A percentile compares a stretch with the other conserved stretches of the same genome.
These are phyloP conservation scores for Cryptoprocta ferox DNA, from an alignment of 2,797 vertebrate genomes.

Conservation along the genomic window DNA sequence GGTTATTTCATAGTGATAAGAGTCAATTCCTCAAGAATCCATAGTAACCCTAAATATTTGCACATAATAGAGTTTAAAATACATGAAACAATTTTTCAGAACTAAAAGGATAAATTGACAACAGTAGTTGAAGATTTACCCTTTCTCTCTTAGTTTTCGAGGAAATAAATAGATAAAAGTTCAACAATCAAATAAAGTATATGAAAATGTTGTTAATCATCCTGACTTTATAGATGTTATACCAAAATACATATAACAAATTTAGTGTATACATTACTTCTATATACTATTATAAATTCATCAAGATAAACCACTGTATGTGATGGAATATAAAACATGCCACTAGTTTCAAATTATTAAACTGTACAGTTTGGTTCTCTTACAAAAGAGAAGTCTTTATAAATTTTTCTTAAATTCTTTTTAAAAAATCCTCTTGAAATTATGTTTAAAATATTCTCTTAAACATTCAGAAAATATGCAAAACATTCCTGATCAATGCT, in stretches of 20 bases:
- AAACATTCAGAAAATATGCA: neutral
- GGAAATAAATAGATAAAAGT: neutral
- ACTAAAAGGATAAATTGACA: neutral
- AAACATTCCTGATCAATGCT: neutral
- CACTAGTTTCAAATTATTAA: neutral
- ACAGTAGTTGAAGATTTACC: neutral
- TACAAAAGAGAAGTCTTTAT: too few species aligned
- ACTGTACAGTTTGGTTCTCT: neutral
- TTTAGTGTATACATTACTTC: neutral
- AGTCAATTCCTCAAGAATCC: neutral
- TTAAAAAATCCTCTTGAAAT: too few species aligned
- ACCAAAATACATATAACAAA: neutral
- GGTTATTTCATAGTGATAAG: neutral
- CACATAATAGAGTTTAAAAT: neutral
- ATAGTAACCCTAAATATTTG: neutral
- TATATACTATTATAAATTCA: neutral
- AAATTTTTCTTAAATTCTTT: too few species aligned
- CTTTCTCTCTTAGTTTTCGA: neutral
- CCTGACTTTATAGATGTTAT: neutral
- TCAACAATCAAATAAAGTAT: neutral
- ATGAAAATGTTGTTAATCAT: neutral
- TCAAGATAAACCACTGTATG: neutral
- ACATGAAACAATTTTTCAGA: neutral
- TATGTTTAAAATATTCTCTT: neutral
- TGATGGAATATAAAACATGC: neutral